Conservation (phyloP, 2,888 invertebrate genomes). For the Diplolepis rosae region DNA sequence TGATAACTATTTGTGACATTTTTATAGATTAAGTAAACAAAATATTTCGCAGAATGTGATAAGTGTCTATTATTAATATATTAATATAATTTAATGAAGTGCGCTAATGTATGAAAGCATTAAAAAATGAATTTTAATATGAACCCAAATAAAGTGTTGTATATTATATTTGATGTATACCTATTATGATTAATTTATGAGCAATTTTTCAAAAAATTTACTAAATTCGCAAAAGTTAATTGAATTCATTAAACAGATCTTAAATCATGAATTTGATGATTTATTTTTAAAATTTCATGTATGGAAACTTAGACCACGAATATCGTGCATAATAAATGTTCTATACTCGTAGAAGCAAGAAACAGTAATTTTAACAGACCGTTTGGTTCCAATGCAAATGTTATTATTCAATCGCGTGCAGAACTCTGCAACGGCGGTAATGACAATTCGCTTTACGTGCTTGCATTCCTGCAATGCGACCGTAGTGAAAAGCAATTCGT, state of each 20-base stretch:
- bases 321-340: slow-evolving; percentile 19
- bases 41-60: background rate
- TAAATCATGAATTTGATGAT: background rate
- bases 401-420: slow-evolving; percentile 51
- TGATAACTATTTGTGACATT: background rate
- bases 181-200: no score
- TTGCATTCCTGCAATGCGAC: slow-evolving; percentile 48
- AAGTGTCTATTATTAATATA: background rate
- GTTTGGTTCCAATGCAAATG: slow-evolving; percentile 45
- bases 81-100: background rate
- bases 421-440: slow-evolving; percentile 43
- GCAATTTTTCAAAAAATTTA: no score
- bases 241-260: no score
- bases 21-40: background rate
- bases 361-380: slow-evolving; percentile 44
- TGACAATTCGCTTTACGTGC: slow-evolving; percentile 54
- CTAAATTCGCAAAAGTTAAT: no score
- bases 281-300: background rate
- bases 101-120: background rate
- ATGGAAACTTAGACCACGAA: background rate
- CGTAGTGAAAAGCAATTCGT: slow-evolving; percentile 23
- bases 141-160: background rate
- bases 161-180: no score
- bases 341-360: slow-evolving; percentile 4
- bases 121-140: slow-evolving; percentile 8